Evolutionary conservation across 1,140 invertebrate species (phyloP), one percentile per base, ranked within the genome.

Genomic region (Sycophila sp.): DNA sequence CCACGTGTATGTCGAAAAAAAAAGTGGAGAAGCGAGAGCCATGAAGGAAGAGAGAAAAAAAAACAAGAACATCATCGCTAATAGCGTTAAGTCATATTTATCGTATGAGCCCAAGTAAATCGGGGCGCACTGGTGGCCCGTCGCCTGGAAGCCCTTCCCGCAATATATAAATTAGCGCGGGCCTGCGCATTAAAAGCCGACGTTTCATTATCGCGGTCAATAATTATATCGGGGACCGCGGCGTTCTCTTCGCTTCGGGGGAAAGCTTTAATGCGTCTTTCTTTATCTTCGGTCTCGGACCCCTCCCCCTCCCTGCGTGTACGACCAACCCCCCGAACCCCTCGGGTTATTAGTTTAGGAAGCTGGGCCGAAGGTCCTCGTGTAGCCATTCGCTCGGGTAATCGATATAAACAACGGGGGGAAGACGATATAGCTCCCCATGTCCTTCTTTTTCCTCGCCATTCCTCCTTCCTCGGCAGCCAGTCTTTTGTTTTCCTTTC

Each of bases 301-400:
- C 40, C 49, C 63, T 59, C 69, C 62, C 72, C 53, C 45, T 65
- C 36, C 55, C 36, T 47, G 76, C 77, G 59, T n/a, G n/a, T n/a
- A n/a, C n/a, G n/a, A n/a, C n/a, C n/a, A n/a, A n/a, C 1, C 42
- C 42, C 19, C 42, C 42, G 13, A 17, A 47, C 74, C 75, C 75
- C 77, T 63, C 77, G 51, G 80, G 79, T 84, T 83, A 83, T 83
- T 84, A 80, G 81, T 78, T 81, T 79, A 84, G 79, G 81, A 84
- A 83, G 79, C 81, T 80, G 80, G 73, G 75, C 60, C 30, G 56
- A 58, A 40, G 66, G 42, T 62, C 49, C 60, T 64, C 53, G 19
- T 63, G 51, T 67, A 67, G 53, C 64, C 69, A 58, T 76, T 73
- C 78, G 51, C 51, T 53, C 55, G 75, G 78, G 76, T 83, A 83